phyloP scores from a whole-genome alignment of 2,888 invertebrate genomes.

The Watsonalla cultraria region DNA sequence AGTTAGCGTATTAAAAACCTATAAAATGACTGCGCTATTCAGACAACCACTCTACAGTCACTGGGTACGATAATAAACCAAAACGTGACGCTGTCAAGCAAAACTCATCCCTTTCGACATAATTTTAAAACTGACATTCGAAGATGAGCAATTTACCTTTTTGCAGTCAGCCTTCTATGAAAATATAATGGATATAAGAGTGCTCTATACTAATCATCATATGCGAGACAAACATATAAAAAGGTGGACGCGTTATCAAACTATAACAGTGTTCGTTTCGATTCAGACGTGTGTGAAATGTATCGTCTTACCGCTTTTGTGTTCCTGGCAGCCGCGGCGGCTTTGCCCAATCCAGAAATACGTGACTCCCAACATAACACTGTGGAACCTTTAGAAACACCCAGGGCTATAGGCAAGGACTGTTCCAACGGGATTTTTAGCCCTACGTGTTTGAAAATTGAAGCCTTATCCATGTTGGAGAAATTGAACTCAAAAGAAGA shows the following conservation, averaged over 20 bases:
- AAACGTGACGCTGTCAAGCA: conserved; percentile 24
- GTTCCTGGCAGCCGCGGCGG: conserved; percentile 34
- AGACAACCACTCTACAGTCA: conserved; percentile 47
- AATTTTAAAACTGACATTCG: conserved; percentile 18
- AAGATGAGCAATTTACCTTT: conserved; percentile 30
- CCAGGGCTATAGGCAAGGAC: conserved; percentile 56
- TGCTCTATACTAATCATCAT: conserved; percentile 57
- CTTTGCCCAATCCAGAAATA: conserved; percentile 57
- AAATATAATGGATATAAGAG: conserved; percentile 69
- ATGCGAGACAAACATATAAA: conserved; percentile 67
- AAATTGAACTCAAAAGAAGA: conserved; percentile 64
- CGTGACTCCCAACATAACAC: conserved; percentile 28
- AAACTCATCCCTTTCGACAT: conserved; percentile 26
- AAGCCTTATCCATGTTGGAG: conserved; percentile 64
- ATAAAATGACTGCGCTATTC: conserved; percentile 39
- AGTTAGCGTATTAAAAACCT: conserved; percentile 33
- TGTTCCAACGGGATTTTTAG: conserved; percentile 63
- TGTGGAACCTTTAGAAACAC: conserved; percentile 43
- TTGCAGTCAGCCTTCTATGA: conserved; percentile 73
- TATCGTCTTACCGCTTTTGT: conserved; percentile 39
- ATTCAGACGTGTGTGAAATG: conserved; percentile 57
- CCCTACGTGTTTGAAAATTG: conserved; percentile 64
- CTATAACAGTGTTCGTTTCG: conserved; percentile 47
- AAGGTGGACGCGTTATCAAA: conserved; percentile 69
- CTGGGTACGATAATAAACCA: conserved; percentile 61